Percentiles rank a stretch among this genome's conserved stretches.
Conservation (phyloP, 2,888 invertebrate species). For the Polydrusus tereticollis region DNA sequence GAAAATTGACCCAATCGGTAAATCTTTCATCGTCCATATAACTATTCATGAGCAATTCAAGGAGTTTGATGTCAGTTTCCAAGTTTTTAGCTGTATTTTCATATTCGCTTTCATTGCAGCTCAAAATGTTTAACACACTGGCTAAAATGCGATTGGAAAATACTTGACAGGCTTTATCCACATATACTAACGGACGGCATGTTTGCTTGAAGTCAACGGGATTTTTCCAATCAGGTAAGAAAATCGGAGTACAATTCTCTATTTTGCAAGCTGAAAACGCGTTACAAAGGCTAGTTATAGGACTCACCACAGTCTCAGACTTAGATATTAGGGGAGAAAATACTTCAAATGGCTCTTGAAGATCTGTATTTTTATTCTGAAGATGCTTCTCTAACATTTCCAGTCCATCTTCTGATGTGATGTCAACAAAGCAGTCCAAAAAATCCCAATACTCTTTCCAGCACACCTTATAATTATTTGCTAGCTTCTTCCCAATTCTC, state of each 20-base stretch:
- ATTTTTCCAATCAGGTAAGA: slow-evolving; percentile 51
- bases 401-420: slow-evolving; percentile 81
- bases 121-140: slow-evolving; percentile 69
- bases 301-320: slow-evolving; percentile 64
- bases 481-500: slow-evolving; percentile 81
- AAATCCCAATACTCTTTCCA: slow-evolving; percentile 98
- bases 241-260: slow-evolving; percentile 62
- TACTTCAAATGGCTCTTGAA: slow-evolving; percentile 32
- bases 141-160: slow-evolving; percentile 80
- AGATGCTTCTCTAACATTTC: slow-evolving; percentile 81
- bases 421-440: slow-evolving; percentile 83
- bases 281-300: slow-evolving; percentile 73
- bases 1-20: slow-evolving; percentile 71
- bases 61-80: slow-evolving; percentile 77
- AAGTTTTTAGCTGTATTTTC: slow-evolving; percentile 69
- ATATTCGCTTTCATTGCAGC: slow-evolving; percentile 59
- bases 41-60: slow-evolving; percentile 77
- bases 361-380: slow-evolving; percentile 41
- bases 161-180: slow-evolving; percentile 75
- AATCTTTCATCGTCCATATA: slow-evolving; percentile 79
- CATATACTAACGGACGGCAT: slow-evolving; percentile 68
- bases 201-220: slow-evolving; percentile 37
- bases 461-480: slow-evolving; percentile 78
- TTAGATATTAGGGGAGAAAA: slow-evolving; percentile 38
- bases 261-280: slow-evolving; percentile 72